Conservation (phyloP, 2,113 vertebrate genomes). For the Perca schrenkii region DNA sequence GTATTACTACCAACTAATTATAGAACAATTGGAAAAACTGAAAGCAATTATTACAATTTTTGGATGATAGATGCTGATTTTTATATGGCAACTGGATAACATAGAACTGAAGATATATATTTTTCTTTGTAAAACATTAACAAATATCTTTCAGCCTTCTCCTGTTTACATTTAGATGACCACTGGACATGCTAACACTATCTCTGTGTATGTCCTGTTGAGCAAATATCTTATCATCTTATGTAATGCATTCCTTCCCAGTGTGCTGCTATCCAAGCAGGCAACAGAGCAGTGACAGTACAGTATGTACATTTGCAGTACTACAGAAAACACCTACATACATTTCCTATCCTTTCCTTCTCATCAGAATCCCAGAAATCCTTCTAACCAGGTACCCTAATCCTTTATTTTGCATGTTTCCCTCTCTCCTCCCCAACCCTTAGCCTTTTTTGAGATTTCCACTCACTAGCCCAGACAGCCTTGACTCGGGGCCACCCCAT, state of each 20-base stretch:
- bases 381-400: constrained; percentile 69
- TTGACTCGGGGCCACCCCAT: constrained; percentile 81
- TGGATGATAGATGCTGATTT: constrained; percentile 17
- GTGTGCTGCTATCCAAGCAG: constrained; percentile 25
- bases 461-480: constrained; percentile 77
- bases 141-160: neutral
- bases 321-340: constrained; percentile 25
- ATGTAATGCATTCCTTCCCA: constrained; percentile 69
- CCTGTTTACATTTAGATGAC: constrained; percentile 25
- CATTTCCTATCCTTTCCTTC: constrained; percentile 11
- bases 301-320: constrained; percentile 33
- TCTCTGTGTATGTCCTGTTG: constrained; percentile 32
- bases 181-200: constrained; percentile 14
- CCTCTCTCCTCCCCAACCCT: constrained; percentile 45
- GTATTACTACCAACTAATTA: constrained; percentile 49
- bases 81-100: constrained; percentile 9
- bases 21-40: constrained; percentile 23
- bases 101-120: neutral
- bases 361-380: constrained; percentile 54
- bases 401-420: constrained; percentile 72
- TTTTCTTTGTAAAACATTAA: neutral
- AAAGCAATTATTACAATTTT: constrained; percentile 17
- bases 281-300: constrained; percentile 49
- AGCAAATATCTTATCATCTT: constrained; percentile 60
- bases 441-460: constrained; percentile 68